phyloP scores from a whole-genome alignment of 2,888 invertebrate species.

The Rhamnusium bicolor region DNA sequence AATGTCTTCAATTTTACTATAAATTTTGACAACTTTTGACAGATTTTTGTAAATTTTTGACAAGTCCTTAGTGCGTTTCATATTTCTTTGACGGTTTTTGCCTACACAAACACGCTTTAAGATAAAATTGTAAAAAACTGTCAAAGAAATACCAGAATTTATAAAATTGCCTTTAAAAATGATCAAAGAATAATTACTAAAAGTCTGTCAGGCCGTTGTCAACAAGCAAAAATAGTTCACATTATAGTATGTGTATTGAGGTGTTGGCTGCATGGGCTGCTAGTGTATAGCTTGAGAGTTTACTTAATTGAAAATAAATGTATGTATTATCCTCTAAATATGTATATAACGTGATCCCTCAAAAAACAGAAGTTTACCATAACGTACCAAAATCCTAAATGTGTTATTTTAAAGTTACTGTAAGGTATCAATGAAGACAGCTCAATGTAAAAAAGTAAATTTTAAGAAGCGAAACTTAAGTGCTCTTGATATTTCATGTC shows the following conservation, averaged over 20 bases:
- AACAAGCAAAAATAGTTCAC: too few species aligned
- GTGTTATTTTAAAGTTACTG: conserved; percentile 57
- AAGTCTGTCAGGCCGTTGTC: neutral
- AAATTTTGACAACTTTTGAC: neutral
- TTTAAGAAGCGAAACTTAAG: conserved; percentile 71
- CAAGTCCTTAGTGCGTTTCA: too few species aligned
- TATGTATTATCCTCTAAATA: conserved; percentile 40
- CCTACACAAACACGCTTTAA: neutral
- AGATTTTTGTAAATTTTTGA: neutral
- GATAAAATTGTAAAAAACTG: neutral
- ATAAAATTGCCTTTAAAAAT: neutral
- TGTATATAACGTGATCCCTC: conserved; percentile 54
- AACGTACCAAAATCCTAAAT: conserved; percentile 67
- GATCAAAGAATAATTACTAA: neutral
- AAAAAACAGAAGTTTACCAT: conserved; percentile 62
- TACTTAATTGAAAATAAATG: conserved; percentile 39
- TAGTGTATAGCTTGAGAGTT: conserved; percentile 11
- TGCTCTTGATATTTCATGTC: conserved; percentile 72
- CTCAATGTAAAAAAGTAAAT: conserved; percentile 67
- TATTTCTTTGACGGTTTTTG: neutral
- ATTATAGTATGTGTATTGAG: too few species aligned
- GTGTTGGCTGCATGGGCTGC: neutral
- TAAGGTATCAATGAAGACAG: conserved; percentile 67
- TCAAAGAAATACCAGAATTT: neutral
- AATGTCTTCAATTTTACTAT: too few species aligned